Conservation (phyloP, 2,888 invertebrate species). For the Eurois occulta region DNA sequence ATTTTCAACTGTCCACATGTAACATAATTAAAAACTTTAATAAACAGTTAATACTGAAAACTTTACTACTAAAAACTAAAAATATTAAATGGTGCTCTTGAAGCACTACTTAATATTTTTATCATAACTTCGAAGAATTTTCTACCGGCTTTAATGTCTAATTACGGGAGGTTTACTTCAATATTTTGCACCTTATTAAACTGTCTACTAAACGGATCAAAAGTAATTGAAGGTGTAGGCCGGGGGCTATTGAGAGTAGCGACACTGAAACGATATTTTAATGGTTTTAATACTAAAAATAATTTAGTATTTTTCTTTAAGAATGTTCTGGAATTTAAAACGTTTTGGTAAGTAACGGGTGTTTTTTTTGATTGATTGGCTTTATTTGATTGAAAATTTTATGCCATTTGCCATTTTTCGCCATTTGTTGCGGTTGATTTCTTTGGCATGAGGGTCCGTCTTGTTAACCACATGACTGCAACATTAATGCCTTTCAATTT, state of each 20-base stretch:
- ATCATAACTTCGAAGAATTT: slow-evolving; percentile 20
- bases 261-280: slow-evolving; percentile 46
- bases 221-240: slow-evolving; percentile 49
- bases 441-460: too few relatives aligned
- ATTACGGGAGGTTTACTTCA: slow-evolving; percentile 43
- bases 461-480: too few relatives aligned
- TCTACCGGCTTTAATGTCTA: slow-evolving; percentile 33
- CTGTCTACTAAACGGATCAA: slow-evolving; percentile 57
- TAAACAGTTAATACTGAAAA: neutral
- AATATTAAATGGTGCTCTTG: too few relatives aligned
- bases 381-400: too few relatives aligned
- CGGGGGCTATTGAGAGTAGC: slow-evolving; percentile 34
- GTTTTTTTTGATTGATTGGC: too few relatives aligned
- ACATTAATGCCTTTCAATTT: too few relatives aligned
- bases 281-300: too few relatives aligned
- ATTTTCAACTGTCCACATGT: neutral
- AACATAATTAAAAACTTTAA: neutral
- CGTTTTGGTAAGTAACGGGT: neutral
- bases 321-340: neutral
- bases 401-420: too few relatives aligned
- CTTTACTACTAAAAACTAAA: too few relatives aligned
- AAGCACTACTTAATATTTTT: neutral
- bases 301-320: neutral
- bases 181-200: slow-evolving; percentile 67
- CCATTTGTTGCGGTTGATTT: too few relatives aligned